Percentiles rank a stretch among this genome's conserved stretches.
phyloP scores from a whole-genome alignment of 1,140 invertebrate species.

The Olivierus martensii region DNA sequence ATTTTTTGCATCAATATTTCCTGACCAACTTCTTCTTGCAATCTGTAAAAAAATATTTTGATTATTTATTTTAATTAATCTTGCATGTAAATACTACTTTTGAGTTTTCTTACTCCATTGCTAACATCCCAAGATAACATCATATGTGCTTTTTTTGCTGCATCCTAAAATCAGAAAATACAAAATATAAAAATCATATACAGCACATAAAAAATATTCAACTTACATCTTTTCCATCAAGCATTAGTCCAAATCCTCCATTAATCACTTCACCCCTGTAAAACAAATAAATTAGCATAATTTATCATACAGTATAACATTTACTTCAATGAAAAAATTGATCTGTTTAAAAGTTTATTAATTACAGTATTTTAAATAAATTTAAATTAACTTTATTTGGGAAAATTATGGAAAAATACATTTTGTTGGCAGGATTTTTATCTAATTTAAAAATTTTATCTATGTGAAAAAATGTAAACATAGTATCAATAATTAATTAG shows the following conservation, averaged over 20 bases:
- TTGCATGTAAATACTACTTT: neutral
- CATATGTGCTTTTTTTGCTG: constrained; percentile 32
- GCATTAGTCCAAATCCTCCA: constrained; percentile 49
- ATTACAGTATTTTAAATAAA: too few species aligned
- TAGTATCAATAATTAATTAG: too few species aligned
- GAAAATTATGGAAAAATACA: too few species aligned
- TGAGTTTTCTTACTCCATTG: constrained; percentile 38
- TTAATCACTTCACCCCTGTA: constrained; percentile 51
- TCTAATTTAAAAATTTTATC: too few species aligned
- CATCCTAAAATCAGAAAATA: constrained; percentile 26
- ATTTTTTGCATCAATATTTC: constrained; percentile 37
- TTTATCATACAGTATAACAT: too few species aligned
- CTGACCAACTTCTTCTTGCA: constrained; percentile 31
- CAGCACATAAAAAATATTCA: too few species aligned
- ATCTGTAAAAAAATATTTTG: constrained; percentile 22
- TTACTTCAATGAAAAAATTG: too few species aligned
- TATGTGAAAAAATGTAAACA: too few species aligned
- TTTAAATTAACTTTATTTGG: too few species aligned
- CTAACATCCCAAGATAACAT: constrained; percentile 53
- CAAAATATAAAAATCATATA: too few species aligned
- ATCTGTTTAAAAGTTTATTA: too few species aligned
- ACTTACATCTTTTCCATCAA: constrained; percentile 43
- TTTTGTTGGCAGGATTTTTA: too few species aligned
- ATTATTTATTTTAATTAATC: neutral
- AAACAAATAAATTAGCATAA: constrained; percentile 1